Conservation (phyloP, 2,888 invertebrate species). For the Corbicula japonica region DNA sequence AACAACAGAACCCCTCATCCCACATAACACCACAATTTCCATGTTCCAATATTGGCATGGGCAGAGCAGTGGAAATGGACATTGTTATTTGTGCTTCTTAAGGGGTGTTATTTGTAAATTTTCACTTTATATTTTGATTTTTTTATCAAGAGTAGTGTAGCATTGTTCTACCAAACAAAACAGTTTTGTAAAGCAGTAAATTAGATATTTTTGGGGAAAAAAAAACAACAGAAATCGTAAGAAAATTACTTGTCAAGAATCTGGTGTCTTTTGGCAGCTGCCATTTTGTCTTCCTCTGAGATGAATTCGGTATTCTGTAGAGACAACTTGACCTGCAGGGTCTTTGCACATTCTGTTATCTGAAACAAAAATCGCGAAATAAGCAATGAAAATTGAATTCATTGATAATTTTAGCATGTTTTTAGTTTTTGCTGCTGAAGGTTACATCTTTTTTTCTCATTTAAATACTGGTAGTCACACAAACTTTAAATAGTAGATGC, state of each 20-base stretch:
- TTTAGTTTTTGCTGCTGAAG: background rate
- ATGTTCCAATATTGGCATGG: no score
- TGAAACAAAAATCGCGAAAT: slow-evolving; percentile 53
- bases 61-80: no score
- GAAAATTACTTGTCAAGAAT: slow-evolving; percentile 63
- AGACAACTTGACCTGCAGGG: slow-evolving; percentile 75
- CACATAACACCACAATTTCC: no score
- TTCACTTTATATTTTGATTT: no score
- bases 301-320: slow-evolving; percentile 69
- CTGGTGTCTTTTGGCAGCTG: slow-evolving; percentile 55
- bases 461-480: background rate
- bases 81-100: no score
- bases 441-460: background rate
- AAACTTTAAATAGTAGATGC: background rate
- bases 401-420: background rate
- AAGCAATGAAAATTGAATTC: background rate
- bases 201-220: no score
- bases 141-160: no score
- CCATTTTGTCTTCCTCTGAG: slow-evolving; percentile 60
- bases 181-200: no score
- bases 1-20: no score
- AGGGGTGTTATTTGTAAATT: no score
- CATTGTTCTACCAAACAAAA: no score
- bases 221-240: no score
- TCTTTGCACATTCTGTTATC: slow-evolving; percentile 82